These are phyloP conservation scores for Rhinogobio ventralis DNA, from an alignment of 2,797 vertebrate species.

Conservation along the genomic window DNA sequence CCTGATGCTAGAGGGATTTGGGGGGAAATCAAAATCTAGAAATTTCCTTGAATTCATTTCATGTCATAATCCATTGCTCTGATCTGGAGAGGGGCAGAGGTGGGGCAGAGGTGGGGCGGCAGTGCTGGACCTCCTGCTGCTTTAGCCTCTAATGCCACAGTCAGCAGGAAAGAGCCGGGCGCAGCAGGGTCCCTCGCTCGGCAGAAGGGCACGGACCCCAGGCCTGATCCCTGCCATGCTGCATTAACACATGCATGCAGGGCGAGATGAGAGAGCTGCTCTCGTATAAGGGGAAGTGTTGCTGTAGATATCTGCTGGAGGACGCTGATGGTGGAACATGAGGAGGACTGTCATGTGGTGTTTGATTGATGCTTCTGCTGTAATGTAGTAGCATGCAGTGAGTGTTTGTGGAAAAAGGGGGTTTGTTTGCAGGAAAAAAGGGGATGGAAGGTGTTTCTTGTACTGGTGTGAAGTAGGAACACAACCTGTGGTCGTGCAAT, in stretches of 20 bases:
- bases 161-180: conserved; percentile 33
- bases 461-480: conserved; percentile 16
- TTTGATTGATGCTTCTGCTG: conserved; percentile 38
- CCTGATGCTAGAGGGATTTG: background rate
- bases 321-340: background rate
- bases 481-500: background rate
- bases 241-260: conserved; percentile 34
- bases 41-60: conserved; percentile 28
- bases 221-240: conserved; percentile 39
- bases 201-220: conserved; percentile 33
- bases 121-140: conserved; percentile 31
- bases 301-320: background rate
- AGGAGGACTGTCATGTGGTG: background rate
- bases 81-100: background rate
- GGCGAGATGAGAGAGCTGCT: conserved; percentile 16
- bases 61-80: conserved; percentile 5
- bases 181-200: conserved; percentile 17
- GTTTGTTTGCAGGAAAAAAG: background rate
- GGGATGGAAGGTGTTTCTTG: background rate
- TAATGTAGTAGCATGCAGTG: background rate
- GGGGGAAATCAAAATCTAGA: conserved; percentile 5
- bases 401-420: background rate
- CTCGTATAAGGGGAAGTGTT: background rate
- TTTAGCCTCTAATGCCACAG: conserved; percentile 52
- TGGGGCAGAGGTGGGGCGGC: conserved; percentile 25